Percentiles rank a stretch among this genome's conserved stretches.
Evolutionary conservation across 2,888 invertebrate genomes (phyloP).

Genomic region (Augiades crinisus): DNA sequence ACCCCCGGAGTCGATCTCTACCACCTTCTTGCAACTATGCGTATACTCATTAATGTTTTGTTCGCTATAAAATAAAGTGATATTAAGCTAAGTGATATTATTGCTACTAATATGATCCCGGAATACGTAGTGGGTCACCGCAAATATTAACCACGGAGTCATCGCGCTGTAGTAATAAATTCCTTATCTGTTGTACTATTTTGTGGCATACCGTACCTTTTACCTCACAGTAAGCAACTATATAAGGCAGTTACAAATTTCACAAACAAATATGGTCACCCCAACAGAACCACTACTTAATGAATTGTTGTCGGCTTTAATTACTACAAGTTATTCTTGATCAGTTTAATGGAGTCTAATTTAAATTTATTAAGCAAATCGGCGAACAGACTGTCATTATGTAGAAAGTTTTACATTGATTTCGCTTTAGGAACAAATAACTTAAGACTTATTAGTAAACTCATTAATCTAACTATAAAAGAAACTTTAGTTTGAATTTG

Average conservation of each 20-base stretch:
- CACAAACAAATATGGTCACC: conserved; percentile 28
- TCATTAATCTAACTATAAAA: too few relatives aligned
- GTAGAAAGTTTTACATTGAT: conserved; percentile 51
- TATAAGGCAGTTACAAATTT: conserved; percentile 12
- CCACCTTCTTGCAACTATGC: too few relatives aligned
- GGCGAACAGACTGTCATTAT: conserved; percentile 38
- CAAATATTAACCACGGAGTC: too few relatives aligned
- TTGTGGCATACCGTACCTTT: neutral
- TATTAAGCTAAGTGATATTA: too few relatives aligned
- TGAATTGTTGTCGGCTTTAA: conserved; percentile 35
- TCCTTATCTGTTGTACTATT: too few relatives aligned
- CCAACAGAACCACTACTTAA: conserved; percentile 28
- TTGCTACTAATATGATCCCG: too few relatives aligned
- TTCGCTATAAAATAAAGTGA: too few relatives aligned
- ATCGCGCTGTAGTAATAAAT: too few relatives aligned
- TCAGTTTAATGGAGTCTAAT: conserved; percentile 42
- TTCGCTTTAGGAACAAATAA: conserved; percentile 6
- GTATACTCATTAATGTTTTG: too few relatives aligned
- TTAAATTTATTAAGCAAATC: conserved; percentile 47
- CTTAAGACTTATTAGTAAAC: neutral
- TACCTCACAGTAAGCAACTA: neutral
- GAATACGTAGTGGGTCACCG: too few relatives aligned
- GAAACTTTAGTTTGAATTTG: too few relatives aligned
- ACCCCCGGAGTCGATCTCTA: too few relatives aligned
- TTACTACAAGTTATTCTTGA: conserved; percentile 43